phyloP scores from a whole-genome alignment of 1,140 invertebrate species.

The Lepidurus couesii region DNA sequence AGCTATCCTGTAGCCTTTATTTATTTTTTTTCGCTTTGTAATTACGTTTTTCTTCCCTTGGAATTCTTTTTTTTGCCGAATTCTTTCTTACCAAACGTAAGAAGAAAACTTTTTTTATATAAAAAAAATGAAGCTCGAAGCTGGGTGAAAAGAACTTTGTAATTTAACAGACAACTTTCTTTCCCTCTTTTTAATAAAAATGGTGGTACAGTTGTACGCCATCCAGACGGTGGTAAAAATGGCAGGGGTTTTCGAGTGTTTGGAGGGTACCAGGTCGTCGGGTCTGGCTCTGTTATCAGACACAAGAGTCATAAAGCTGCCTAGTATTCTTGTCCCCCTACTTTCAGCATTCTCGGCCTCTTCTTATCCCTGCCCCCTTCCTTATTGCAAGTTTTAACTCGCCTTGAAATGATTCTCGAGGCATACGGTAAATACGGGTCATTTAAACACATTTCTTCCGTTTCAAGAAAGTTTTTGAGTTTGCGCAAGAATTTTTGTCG shows the following conservation, averaged over 20 bases:
- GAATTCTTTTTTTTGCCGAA: not conserved
- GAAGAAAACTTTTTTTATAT: not conserved
- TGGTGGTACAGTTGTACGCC: not conserved
- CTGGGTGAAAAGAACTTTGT: too few species aligned
- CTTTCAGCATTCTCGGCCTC: not conserved
- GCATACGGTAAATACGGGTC: not conserved
- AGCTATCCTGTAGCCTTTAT: not conserved
- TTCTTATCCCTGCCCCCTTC: not conserved
- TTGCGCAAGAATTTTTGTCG: too few species aligned
- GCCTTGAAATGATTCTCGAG: not conserved
- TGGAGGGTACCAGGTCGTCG: not conserved
- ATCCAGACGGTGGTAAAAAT: slow-evolving; percentile 7
- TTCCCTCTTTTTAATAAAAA: too few species aligned
- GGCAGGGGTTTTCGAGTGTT: not conserved
- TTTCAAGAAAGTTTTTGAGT: too few species aligned
- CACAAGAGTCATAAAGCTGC: slow-evolving; percentile 6
- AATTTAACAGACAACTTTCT: too few species aligned
- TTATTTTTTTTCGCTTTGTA: not conserved
- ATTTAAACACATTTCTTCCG: too few species aligned
- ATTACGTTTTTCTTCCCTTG: not conserved
- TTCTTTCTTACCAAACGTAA: not conserved
- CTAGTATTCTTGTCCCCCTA: not conserved
- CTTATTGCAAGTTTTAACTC: not conserved
- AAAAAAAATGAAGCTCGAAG: not conserved
- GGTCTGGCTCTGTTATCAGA: not conserved